These are phyloP conservation scores for Ceratotherium simum DNA, from an alignment of 2,113 vertebrate genomes.

Conservation along the genomic window DNA sequence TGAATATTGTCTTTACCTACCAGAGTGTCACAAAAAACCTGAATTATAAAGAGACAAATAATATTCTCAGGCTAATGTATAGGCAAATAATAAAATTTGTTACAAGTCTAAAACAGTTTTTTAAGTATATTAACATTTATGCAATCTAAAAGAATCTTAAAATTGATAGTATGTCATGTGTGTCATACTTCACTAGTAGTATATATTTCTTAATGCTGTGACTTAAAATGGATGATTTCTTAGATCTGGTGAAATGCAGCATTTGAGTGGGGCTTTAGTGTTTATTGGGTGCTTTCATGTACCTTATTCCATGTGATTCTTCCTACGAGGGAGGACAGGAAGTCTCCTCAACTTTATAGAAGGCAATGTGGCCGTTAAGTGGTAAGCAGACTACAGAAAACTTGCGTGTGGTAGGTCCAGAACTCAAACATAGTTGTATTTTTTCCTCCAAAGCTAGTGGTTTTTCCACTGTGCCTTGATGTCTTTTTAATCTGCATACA, in stretches of 20 bases:
- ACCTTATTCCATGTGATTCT: not conserved
- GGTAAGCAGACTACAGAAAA: not conserved
- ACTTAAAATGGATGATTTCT: slow-evolving; percentile 1
- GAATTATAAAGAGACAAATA: not conserved
- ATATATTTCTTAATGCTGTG: not conserved
- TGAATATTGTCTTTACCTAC: not conserved
- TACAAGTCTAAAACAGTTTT: not conserved
- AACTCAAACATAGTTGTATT: not conserved
- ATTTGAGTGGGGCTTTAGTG: not conserved
- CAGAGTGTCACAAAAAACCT: not conserved
- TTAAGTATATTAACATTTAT: not conserved
- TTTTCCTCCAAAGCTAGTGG: not conserved
- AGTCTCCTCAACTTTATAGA: not conserved
- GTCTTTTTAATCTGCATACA: not conserved
- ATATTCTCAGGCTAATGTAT: not conserved
- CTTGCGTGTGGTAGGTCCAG: not conserved
- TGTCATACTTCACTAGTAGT: not conserved
- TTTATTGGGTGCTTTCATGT: not conserved
- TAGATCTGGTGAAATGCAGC: not conserved
- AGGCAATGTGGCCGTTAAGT: not conserved
- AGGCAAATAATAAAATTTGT: slow-evolving; percentile 19
- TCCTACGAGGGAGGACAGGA: not conserved
- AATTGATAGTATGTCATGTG: not conserved
- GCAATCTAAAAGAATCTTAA: not conserved
- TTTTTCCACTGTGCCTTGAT: not conserved